Evolutionary conservation across 2,797 vertebrate species (phyloP).

Genomic region (Hydrophis major): DNA sequence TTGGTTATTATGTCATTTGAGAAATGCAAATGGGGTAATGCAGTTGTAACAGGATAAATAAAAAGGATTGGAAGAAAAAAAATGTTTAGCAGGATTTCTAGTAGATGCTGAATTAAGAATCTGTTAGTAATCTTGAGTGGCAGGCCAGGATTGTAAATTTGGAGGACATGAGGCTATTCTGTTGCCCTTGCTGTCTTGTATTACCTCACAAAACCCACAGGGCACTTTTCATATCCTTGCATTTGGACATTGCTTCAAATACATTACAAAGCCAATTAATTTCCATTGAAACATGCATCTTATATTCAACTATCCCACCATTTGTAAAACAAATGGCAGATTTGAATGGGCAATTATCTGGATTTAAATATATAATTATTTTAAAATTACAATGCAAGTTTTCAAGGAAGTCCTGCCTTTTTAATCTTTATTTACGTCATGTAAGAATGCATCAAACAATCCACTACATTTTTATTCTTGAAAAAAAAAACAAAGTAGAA

Average conservation of each 20-base stretch:
- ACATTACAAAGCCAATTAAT: background rate
- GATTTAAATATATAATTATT: background rate
- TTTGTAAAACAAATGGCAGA: background rate
- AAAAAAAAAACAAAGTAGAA: background rate
- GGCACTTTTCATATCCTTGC: background rate
- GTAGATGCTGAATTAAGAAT: background rate
- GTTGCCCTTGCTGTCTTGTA: background rate
- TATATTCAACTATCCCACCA: background rate
- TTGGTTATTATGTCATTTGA: constrained; percentile 16
- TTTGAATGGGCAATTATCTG: background rate
- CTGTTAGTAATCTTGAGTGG: background rate
- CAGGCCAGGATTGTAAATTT: background rate
- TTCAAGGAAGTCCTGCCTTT: background rate
- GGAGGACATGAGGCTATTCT: background rate
- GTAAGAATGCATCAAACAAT: background rate
- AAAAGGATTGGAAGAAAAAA: background rate
- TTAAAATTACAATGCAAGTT: background rate
- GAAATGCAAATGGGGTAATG: background rate
- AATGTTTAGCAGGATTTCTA: background rate
- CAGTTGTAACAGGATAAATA: constrained; percentile 22
- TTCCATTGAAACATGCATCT: background rate
- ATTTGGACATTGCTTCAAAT: background rate
- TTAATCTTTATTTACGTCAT: background rate
- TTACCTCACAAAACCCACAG: background rate
- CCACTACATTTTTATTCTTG: background rate